Percentiles rank a stretch among this genome's conserved stretches.
Conservation (phyloP, 1,140 invertebrate genomes). For the Hormaphis cornu region DNA sequence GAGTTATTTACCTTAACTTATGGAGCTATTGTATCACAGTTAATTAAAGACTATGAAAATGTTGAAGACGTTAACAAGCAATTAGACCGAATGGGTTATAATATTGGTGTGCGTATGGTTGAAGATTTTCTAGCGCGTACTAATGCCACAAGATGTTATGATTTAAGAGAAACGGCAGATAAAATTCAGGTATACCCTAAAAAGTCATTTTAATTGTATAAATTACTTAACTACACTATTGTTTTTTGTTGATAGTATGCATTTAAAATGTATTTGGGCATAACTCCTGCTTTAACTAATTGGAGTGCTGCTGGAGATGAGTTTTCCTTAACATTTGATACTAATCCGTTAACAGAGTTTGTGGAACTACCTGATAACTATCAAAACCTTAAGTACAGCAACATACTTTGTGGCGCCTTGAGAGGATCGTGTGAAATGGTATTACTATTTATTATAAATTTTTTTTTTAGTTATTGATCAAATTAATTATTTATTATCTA, state of each 20-base stretch:
- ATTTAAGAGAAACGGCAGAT: conserved; percentile 94
- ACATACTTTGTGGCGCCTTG: conserved; percentile 85
- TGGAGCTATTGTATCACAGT: conserved; percentile 90
- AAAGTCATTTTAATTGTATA: background rate
- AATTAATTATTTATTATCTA: background rate
- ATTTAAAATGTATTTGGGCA: conserved; percentile 84
- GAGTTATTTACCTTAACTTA: conserved; percentile 96
- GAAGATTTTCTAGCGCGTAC: conserved; percentile 96
- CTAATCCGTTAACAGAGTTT: conserved; percentile 96
- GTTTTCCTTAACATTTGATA: conserved; percentile 90
- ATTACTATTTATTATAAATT: conserved; percentile 45
- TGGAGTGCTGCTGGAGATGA: conserved; percentile 92
- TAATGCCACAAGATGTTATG: conserved; percentile 78
- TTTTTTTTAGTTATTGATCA: conserved; percentile 9
- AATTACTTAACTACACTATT: background rate
- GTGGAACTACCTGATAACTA: conserved; percentile 91
- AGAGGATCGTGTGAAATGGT: conserved; percentile 96
- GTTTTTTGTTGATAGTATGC: conserved; percentile 46
- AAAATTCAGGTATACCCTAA: conserved; percentile 69
- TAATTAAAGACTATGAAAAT: conserved; percentile 95
- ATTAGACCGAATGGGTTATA: conserved; percentile 88
- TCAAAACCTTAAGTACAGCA: conserved; percentile 81
- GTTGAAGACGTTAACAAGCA: conserved; percentile 94
- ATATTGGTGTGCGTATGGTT: conserved; percentile 93
- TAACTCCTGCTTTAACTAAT: conserved; percentile 81